These are phyloP conservation scores for Tetragonula clypearis DNA, from an alignment of 1,140 invertebrate species.

Conservation along the genomic window DNA sequence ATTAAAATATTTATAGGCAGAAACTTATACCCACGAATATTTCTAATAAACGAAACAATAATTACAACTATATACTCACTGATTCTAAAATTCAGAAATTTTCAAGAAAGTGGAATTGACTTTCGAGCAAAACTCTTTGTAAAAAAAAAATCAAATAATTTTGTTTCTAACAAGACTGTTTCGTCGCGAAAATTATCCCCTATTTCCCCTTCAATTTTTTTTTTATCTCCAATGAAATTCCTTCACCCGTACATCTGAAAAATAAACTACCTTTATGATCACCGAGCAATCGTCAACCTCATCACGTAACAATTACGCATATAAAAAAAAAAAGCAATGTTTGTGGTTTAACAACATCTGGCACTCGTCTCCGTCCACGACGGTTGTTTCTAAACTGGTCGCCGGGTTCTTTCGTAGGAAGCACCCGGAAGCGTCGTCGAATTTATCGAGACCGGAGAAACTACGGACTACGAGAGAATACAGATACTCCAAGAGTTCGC, in stretches of 20 bases:
- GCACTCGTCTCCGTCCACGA: not conserved
- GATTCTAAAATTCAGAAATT: not conserved
- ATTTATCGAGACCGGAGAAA: not conserved
- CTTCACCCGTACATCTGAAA: not conserved
- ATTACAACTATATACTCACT: not conserved
- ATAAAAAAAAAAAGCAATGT: not conserved
- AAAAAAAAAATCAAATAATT: not conserved
- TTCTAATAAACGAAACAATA: not conserved
- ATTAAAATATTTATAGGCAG: too few relatives aligned
- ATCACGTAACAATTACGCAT: not conserved
- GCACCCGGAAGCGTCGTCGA: constrained; percentile 33
- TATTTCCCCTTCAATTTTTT: too few relatives aligned
- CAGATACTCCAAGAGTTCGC: not conserved
- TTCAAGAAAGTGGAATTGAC: not conserved
- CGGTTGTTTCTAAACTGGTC: constrained; percentile 43
- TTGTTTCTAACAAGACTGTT: not conserved
- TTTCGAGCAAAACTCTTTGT: not conserved
- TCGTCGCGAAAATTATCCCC: too few relatives aligned
- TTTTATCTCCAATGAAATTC: too few relatives aligned
- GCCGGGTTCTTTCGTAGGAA: constrained; percentile 43
- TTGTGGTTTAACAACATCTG: not conserved
- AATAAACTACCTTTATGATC: not conserved
- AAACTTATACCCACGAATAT: not conserved
- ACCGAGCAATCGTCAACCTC: not conserved
- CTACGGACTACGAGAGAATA: constrained; percentile 5